Conservation (phyloP, 2,888 invertebrate species). For the Orthosia gracilis region DNA sequence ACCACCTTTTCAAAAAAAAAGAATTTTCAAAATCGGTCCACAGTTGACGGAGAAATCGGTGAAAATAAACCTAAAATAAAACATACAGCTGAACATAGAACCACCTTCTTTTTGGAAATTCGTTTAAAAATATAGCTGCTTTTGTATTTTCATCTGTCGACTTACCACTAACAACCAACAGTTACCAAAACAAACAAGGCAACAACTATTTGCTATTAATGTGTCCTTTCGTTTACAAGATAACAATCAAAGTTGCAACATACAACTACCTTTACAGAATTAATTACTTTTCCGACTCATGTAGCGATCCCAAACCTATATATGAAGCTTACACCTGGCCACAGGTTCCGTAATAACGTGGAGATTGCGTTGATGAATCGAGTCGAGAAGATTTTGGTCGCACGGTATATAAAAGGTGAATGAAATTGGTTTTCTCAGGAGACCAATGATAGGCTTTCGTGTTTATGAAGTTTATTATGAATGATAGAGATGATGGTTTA, state of each 20-base stretch:
- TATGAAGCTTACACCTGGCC: conserved; percentile 14
- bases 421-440: not conserved
- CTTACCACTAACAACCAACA: not conserved
- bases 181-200: not conserved
- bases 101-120: too few species aligned
- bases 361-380: conserved; percentile 15
- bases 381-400: conserved; percentile 16
- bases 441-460: not conserved
- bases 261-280: conserved; percentile 8
- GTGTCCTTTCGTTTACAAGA: conserved; percentile 3
- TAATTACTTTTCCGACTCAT: conserved; percentile 28
- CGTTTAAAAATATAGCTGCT: not conserved
- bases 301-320: not conserved
- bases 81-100: too few species aligned
- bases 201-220: not conserved
- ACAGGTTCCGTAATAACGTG: conserved; percentile 26
- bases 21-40: too few species aligned
- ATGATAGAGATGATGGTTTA: too few species aligned
- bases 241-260: conserved; percentile 1
- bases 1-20: too few species aligned
- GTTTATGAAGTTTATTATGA: not conserved
- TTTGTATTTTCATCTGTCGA: not conserved
- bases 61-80: too few species aligned
- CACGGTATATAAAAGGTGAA: not conserved
- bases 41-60: too few species aligned